Evolutionary conservation across 1,140 invertebrate species (phyloP).

Genomic region (Andricus grossulariae): DNA sequence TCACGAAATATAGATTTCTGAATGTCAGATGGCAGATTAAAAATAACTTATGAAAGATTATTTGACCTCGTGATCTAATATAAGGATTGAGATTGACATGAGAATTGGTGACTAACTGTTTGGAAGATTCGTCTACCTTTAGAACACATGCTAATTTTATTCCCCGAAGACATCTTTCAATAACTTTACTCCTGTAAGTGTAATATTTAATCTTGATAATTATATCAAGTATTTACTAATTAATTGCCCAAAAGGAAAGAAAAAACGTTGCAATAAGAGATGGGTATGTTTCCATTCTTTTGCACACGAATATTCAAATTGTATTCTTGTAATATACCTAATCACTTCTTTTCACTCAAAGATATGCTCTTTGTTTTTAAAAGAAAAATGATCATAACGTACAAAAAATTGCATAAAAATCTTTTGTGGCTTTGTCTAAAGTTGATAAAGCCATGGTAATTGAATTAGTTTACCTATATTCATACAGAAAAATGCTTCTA

Average conservation of each 20-base stretch:
- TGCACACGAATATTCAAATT: constrained; percentile 40
- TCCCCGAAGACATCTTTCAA: constrained; percentile 52
- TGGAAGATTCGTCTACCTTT: constrained; percentile 33
- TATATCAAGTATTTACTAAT: too few species aligned
- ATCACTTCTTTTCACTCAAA: constrained; percentile 20
- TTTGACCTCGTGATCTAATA: constrained; percentile 55
- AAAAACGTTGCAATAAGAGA: constrained; percentile 36
- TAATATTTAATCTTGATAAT: too few species aligned
- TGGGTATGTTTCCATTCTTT: constrained; percentile 35
- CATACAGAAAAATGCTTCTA: constrained; percentile 25
- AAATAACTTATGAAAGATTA: constrained; percentile 44
- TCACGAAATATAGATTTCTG: constrained; percentile 40
- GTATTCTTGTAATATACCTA: constrained; percentile 12
- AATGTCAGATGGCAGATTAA: constrained; percentile 8
- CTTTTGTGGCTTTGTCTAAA: too few species aligned
- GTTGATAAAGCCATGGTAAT: neutral
- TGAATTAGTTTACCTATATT: constrained; percentile 26
- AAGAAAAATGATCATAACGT: constrained; percentile 6
- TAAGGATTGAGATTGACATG: constrained; percentile 67
- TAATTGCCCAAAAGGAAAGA: too few species aligned
- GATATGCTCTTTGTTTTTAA: constrained; percentile 42
- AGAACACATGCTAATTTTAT: neutral
- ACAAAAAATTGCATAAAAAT: constrained; percentile 9
- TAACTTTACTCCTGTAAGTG: too few species aligned
- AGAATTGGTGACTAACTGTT: constrained; percentile 60